Base-by-base conservation (phyloP, 1,140 invertebrate species). In the Calycopis cecrops region DNA sequence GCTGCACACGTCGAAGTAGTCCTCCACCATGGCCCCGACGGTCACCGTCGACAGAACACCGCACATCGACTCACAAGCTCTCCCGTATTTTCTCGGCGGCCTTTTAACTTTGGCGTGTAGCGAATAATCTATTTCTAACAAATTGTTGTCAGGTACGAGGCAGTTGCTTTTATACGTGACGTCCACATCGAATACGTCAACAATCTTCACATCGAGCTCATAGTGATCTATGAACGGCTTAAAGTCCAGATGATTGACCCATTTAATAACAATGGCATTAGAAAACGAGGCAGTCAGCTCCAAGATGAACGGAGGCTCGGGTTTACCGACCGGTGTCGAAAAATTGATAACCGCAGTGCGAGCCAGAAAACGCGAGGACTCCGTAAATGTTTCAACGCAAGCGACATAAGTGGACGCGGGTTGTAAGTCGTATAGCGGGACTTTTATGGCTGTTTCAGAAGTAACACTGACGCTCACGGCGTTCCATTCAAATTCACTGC, bases 231-330 rank as follows among this genome's bases (percentile, higher is more conserved):
- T 83, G 56, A 75, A 63, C 14, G 53, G 51, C 33, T 52, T 53
- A 57, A 80, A 86, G 55, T 83, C 68, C 59, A 73, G 60, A 53
- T 85, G 81, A 55, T 84, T 71, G 8, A 78, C 72, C 83, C 83
- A 86, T 40, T 68, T 71, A 18, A 86, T 57, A 18, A 79, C 72
- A 11, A 81, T 65, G 9, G 63, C 48, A 16, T 73, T 63, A 17
- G 67, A 68, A 4, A 67, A 69, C 9, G 65, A 69, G 1, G 83
- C 80, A 9, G 78, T 75, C 34, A 84, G 53, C 42, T 86, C 80
- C 12, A 71, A 55, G 17, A 86, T 73, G 42, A 86, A 86, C 4
- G 83, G 79, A 34, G 79, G 79, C 55, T 78, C 70, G 1, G 83
- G 83, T 62, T 72, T 81, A 16, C 79, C 79, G 17, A 84, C 67